Percentiles rank a stretch among this genome's conserved stretches.
Evolutionary conservation across 1,140 invertebrate species (phyloP).

Genomic region (Drosophila erecta): DNA sequence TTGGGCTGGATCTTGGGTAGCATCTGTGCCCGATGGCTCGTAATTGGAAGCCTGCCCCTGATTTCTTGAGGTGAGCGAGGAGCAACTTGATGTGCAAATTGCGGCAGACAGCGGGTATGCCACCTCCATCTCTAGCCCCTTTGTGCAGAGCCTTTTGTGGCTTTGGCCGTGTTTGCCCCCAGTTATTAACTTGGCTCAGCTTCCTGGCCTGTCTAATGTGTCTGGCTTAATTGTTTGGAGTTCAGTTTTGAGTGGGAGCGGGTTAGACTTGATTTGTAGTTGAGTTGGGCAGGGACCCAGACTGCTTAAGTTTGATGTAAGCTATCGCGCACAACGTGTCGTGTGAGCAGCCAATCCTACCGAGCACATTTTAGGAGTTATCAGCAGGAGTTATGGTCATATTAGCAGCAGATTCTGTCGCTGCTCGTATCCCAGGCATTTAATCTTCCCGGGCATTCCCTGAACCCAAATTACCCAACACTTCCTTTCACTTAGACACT

Average conservation of each 20-base stretch:
- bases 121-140: background rate
- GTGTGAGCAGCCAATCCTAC: conserved; percentile 14
- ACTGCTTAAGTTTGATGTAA: conserved; percentile 7
- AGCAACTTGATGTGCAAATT: conserved; percentile 60
- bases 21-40: conserved; percentile 64
- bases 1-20: conserved; percentile 18
- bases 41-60: conserved; percentile 64
- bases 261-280: conserved; percentile 29
- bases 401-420: conserved; percentile 23
- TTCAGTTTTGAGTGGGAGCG: background rate
- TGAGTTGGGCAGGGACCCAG: conserved; percentile 17
- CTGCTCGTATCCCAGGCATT: conserved; percentile 11
- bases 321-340: background rate
- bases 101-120: conserved; percentile 27
- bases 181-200: conserved; percentile 32
- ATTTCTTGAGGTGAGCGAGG: conserved; percentile 42
- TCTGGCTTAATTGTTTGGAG: conserved; percentile 34
- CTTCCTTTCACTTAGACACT: conserved; percentile 57
- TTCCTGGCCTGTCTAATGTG: conserved; percentile 27
- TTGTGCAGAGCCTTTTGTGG: conserved; percentile 37
- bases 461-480: conserved; percentile 48
- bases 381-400: conserved; percentile 13
- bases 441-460: conserved; percentile 33
- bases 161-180: conserved; percentile 25
- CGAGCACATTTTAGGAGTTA: background rate